A percentile compares a stretch with the other conserved stretches of the same genome.
These are phyloP conservation scores for Sericinus montela DNA, from an alignment of 2,888 invertebrate species.

Conservation along the genomic window DNA sequence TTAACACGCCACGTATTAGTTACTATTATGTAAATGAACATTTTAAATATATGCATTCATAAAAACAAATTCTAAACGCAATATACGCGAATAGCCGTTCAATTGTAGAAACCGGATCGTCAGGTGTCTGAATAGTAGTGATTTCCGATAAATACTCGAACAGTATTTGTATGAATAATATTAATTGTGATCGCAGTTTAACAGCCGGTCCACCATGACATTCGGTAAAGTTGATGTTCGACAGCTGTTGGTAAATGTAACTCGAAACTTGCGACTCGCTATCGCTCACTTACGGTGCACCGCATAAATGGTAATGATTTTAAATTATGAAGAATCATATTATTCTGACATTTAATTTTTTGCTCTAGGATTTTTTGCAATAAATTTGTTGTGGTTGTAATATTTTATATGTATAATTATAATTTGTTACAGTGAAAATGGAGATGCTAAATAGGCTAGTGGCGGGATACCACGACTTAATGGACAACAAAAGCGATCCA, in stretches of 20 bases:
- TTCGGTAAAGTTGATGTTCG: constrained; percentile 45
- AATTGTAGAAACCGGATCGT: too few relatives aligned
- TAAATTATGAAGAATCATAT: background rate
- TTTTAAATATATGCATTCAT: background rate
- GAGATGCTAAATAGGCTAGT: constrained; percentile 78
- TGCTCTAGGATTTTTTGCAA: background rate
- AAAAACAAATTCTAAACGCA: too few relatives aligned
- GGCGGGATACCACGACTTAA: constrained; percentile 85
- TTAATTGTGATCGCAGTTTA: constrained; percentile 19
- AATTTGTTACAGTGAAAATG: constrained; percentile 73
- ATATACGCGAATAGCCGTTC: too few relatives aligned
- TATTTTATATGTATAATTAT: background rate
- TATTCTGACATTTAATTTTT: background rate
- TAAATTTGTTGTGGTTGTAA: background rate
- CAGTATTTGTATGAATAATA: background rate
- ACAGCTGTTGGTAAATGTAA: constrained; percentile 17
- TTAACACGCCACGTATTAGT: too few relatives aligned
- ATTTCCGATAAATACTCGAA: background rate
- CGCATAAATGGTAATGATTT: background rate
- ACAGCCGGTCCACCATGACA: constrained; percentile 53
- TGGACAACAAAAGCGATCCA: constrained; percentile 92
- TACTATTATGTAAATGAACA: background rate
- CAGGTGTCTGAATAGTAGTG: background rate
- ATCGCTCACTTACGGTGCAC: constrained; percentile 17
- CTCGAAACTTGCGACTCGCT: constrained; percentile 18